Percentiles rank a stretch among this genome's conserved stretches.
phyloP scores from a whole-genome alignment of 2,888 invertebrate species.

The Melieria omissa region DNA sequence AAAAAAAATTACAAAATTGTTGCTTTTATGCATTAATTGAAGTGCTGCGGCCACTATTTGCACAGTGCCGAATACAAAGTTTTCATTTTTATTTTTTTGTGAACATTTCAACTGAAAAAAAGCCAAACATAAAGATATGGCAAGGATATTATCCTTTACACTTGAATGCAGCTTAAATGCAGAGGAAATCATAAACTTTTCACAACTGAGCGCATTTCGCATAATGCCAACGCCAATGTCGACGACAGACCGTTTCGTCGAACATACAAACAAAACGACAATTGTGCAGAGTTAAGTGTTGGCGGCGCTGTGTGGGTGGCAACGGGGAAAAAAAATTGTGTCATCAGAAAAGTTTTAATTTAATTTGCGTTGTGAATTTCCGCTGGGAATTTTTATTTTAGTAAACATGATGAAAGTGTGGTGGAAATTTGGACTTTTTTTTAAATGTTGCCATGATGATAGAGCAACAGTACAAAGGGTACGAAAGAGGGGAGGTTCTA shows the following conservation, averaged over 20 bases:
- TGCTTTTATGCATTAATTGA: too few species aligned
- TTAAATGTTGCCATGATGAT: not conserved
- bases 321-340: not conserved
- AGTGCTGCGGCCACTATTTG: too few species aligned
- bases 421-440: not conserved
- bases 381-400: too few species aligned
- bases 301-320: not conserved
- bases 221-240: not conserved
- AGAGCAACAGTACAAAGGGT: not conserved
- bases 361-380: slow-evolving; percentile 4
- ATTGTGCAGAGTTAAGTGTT: not conserved
- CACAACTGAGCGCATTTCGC: slow-evolving; percentile 31
- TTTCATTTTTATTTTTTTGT: too few species aligned
- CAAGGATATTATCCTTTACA: slow-evolving; percentile 28
- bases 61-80: too few species aligned
- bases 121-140: not conserved
- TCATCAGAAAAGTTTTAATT: slow-evolving; percentile 10
- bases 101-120: not conserved
- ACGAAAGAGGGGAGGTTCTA: not conserved
- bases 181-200: slow-evolving; percentile 27
- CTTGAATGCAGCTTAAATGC: slow-evolving; percentile 29
- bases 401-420: too few species aligned
- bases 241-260: too few species aligned
- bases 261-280: not conserved
- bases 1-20: too few species aligned